Evolutionary conservation across 1,140 invertebrate genomes (phyloP), one percentile per base, ranked within the genome.

Genomic region (Scylla paramamosain): DNA sequence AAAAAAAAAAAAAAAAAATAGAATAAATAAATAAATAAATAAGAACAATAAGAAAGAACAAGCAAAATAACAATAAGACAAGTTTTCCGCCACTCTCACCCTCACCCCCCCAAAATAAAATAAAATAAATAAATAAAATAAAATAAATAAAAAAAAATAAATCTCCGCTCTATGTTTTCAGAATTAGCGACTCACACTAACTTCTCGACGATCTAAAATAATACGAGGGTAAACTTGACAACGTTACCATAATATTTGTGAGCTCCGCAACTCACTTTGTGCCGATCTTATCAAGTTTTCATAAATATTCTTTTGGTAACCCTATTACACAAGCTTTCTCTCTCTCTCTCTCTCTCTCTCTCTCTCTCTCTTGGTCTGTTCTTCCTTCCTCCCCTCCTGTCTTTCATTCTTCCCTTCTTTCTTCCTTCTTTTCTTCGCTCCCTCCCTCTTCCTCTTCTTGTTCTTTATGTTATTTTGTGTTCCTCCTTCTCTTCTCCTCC

Each of bases 291-390:
- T 77, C 67, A 20, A 3, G 67, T n/a, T n/a, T n/a, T n/a, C 67
- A 77, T 77, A 77, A 77, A 77, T 77, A 39, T 46, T 88, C 86
- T 32, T 46, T 46, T 46, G 31, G 32, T 88, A 39, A 46, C 45
- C 14, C 84, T 32, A 46, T 86, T 87, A 39, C 84, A 39, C 31
- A 39, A 32, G 14, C 84, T 31, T 28, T 87, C 89, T 91, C 89
- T 59, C 89, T 91, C 89, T 91, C 46, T 67, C 20, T 59, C 48
- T 91, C 89, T 59, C 89, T 91, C 89, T 87, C 31, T 87, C 84
- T 87, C 84, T 87, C 84, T 87, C 31, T 87, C 31, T 87, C 84
- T 87, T 7, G 25, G 4, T 31, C 10, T 12, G 16, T 25, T 84
- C 29, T 89, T 7, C 7, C 87, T 39, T 31, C 32, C 89, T 87